These are phyloP conservation scores for Bergia sp. DNA, from an alignment of 92 coral and sea anemone genomes.

Conservation along the genomic window DNA sequence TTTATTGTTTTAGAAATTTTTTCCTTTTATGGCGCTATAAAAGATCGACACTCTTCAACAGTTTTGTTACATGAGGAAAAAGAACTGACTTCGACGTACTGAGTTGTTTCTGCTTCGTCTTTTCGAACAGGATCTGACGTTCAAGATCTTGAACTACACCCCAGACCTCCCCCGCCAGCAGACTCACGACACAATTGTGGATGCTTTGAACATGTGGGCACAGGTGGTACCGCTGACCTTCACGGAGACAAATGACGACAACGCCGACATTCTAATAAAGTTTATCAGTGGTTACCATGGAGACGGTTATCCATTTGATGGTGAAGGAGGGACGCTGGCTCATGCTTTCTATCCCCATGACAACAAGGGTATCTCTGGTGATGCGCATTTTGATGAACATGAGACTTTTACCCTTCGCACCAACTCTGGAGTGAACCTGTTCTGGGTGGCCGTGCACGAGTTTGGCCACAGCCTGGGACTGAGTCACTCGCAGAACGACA, in stretches of 20 bases:
- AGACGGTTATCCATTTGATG: conserved; percentile 62
- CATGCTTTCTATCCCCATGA: conserved; percentile 59
- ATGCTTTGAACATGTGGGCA: conserved; percentile 60
- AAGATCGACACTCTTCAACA: too few species aligned
- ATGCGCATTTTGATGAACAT: conserved; percentile 55
- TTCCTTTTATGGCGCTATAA: too few species aligned
- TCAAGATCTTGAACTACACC: conserved; percentile 49
- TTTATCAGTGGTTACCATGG: conserved; percentile 70
- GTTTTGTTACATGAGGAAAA: too few species aligned
- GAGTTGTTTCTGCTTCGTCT: background rate
- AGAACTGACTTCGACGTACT: too few species aligned
- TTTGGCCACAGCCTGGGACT: conserved; percentile 60
- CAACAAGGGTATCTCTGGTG: conserved; percentile 52
- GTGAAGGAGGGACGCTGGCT: conserved; percentile 54
- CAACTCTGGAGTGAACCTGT: conserved; percentile 43
- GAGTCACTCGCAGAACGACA: conserved; percentile 43
- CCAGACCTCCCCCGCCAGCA: conserved; percentile 51
- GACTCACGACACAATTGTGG: conserved; percentile 45
- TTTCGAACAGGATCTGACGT: conserved; percentile 49
- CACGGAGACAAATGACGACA: conserved; percentile 49
- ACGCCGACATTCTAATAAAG: conserved; percentile 70
- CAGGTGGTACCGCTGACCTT: conserved; percentile 46
- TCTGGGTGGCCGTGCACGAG: conserved; percentile 65
- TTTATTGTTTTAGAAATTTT: too few species aligned
- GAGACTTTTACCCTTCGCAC: conserved; percentile 71